A percentile compares a stretch with the other conserved stretches of the same genome.
Evolutionary conservation across 1,140 invertebrate genomes (phyloP).

Genomic region (Trissolcus basalis): DNA sequence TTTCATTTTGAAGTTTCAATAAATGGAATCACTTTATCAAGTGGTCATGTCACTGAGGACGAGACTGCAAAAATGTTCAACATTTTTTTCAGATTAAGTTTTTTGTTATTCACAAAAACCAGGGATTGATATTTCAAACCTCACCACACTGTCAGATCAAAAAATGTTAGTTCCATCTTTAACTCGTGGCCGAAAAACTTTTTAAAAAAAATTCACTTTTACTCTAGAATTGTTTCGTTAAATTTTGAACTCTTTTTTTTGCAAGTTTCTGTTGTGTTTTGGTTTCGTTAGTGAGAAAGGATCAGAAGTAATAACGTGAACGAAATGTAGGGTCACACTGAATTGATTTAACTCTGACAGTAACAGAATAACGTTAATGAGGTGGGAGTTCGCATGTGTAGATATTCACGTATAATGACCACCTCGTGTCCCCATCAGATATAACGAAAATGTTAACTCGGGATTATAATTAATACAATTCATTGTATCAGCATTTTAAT

Average conservation of each 20-base stretch:
- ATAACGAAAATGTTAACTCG: conserved; percentile 49
- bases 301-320: conserved; percentile 22
- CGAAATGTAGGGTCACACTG: conserved; percentile 30
- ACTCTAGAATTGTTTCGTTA: too few relatives aligned
- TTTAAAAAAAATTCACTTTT: too few relatives aligned
- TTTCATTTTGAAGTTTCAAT: conserved; percentile 78
- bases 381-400: conserved; percentile 46
- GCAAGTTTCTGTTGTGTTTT: too few relatives aligned
- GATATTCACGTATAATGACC: conserved; percentile 27
- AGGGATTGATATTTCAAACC: not conserved
- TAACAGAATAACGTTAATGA: conserved; percentile 40
- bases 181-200: too few relatives aligned
- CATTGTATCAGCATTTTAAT: conserved; percentile 38
- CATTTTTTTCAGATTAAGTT: too few relatives aligned
- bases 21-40: conserved; percentile 57
- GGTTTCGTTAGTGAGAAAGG: too few relatives aligned
- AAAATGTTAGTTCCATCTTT: too few relatives aligned
- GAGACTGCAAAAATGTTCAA: conserved; percentile 38
- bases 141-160: conserved; percentile 14
- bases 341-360: conserved; percentile 45
- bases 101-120: too few relatives aligned
- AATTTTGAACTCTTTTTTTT: too few relatives aligned
- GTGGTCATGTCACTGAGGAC: conserved; percentile 70
- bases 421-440: conserved; percentile 54
- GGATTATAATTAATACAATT: conserved; percentile 37